Evolutionary conservation across 2,113 vertebrate genomes (phyloP).

Genomic region (Pangasianodon gigas): DNA sequence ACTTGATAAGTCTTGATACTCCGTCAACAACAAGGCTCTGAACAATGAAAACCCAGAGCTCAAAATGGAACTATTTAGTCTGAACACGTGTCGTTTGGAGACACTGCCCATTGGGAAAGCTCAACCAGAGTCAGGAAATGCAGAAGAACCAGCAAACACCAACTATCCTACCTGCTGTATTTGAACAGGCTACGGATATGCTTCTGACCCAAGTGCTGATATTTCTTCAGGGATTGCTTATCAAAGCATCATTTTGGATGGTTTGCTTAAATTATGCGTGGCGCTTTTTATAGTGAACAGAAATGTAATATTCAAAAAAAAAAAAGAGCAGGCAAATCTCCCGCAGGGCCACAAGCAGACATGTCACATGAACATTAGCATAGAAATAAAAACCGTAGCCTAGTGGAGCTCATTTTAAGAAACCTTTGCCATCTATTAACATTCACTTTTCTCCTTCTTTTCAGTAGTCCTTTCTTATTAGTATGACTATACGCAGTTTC

Average conservation of each 20-base stretch:
- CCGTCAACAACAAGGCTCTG: slow-evolving; percentile 22
- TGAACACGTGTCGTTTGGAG: not conserved
- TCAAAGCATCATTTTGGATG: slow-evolving; percentile 65
- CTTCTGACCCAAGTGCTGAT: slow-evolving; percentile 50
- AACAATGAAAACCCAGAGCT: slow-evolving; percentile 15
- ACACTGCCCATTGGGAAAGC: slow-evolving; percentile 8
- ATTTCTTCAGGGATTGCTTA: slow-evolving; percentile 59
- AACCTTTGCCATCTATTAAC: slow-evolving; percentile 47
- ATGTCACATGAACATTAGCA: slow-evolving; percentile 64
- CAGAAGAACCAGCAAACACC: slow-evolving; percentile 25
- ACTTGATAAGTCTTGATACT: slow-evolving; percentile 14
- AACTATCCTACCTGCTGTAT: slow-evolving; percentile 19
- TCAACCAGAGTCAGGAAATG: slow-evolving; percentile 10
- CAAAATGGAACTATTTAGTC: slow-evolving; percentile 7
- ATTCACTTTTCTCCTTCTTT: slow-evolving; percentile 53
- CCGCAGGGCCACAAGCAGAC: slow-evolving; percentile 60
- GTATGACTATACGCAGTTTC: slow-evolving; percentile 14
- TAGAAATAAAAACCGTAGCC: slow-evolving; percentile 66
- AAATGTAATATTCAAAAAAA: slow-evolving; percentile 63
- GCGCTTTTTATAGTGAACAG: slow-evolving; percentile 62
- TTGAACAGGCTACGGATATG: slow-evolving; percentile 15
- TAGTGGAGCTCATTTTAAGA: slow-evolving; percentile 41
- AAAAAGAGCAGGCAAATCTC: slow-evolving; percentile 48
- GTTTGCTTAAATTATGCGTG: slow-evolving; percentile 37
- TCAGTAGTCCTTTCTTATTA: slow-evolving; percentile 51